Evolutionary conservation across 1,140 invertebrate species (phyloP).

Genomic region (Leptestheria dahalacensis): DNA sequence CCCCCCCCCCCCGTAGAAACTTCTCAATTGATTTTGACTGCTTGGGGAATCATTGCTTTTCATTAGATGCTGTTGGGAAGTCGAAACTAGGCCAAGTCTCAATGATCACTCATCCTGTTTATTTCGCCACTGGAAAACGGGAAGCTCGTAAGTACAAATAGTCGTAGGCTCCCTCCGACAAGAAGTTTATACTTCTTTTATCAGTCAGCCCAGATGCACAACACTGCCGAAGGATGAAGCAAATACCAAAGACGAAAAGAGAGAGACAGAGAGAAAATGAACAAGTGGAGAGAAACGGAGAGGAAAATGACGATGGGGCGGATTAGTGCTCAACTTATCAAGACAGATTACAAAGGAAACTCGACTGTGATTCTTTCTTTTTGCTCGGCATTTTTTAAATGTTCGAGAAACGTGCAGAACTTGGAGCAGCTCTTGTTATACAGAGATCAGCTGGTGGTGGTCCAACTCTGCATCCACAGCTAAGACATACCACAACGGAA

Average conservation of each 20-base stretch:
- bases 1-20: neutral
- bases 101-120: neutral
- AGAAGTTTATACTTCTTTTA: neutral
- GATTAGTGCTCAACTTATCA: neutral
- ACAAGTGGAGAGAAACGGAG: neutral
- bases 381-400: neutral
- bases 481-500: neutral
- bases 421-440: neutral
- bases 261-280: too few species aligned
- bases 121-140: neutral
- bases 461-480: neutral
- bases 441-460: neutral
- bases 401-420: neutral
- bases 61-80: too few species aligned
- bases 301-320: neutral
- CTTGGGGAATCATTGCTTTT: too few species aligned
- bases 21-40: too few species aligned
- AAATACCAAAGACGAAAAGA: too few species aligned
- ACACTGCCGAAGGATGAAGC: neutral
- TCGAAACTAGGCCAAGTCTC: too few species aligned
- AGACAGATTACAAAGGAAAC: neutral
- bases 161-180: neutral
- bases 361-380: neutral
- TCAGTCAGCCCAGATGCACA: neutral
- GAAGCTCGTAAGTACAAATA: neutral